Conservation (phyloP, 2,888 invertebrate species). For the Oasisia sp. region DNA sequence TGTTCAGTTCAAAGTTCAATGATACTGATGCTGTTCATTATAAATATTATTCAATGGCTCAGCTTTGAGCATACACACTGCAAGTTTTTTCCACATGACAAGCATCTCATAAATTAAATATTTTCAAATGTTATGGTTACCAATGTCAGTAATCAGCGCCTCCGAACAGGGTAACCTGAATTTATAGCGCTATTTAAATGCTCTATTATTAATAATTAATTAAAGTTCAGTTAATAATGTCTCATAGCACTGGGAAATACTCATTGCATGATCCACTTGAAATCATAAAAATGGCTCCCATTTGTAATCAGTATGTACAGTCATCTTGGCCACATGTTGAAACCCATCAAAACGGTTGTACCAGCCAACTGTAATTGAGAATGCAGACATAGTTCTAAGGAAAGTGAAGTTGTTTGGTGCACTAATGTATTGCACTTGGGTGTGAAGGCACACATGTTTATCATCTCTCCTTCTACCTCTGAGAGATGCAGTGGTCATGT, state of each 20-base stretch:
- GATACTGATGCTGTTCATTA: not conserved
- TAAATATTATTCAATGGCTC: not conserved
- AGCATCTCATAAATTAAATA: too few species aligned
- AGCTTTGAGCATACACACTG: not conserved
- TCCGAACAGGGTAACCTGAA: too few species aligned
- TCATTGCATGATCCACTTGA: not conserved
- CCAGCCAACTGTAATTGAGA: not conserved
- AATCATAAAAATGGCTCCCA: not conserved
- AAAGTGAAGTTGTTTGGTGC: conserved; percentile 17
- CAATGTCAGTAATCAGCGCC: too few species aligned
- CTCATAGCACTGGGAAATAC: not conserved
- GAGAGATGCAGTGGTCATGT: not conserved
- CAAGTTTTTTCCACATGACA: too few species aligned
- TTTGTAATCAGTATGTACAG: not conserved
- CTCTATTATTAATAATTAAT: too few species aligned
- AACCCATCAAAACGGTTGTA: not conserved
- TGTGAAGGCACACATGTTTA: not conserved
- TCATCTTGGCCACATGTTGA: not conserved
- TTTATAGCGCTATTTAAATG: too few species aligned
- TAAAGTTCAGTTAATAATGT: too few species aligned
- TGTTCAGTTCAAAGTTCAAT: not conserved
- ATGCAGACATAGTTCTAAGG: not conserved
- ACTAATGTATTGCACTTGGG: not conserved
- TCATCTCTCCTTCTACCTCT: not conserved
- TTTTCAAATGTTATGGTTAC: too few species aligned